Percentiles rank a stretch among this genome's conserved stretches.
Conservation (phyloP, 2,888 invertebrate genomes). For the Salticus scenicus region DNA sequence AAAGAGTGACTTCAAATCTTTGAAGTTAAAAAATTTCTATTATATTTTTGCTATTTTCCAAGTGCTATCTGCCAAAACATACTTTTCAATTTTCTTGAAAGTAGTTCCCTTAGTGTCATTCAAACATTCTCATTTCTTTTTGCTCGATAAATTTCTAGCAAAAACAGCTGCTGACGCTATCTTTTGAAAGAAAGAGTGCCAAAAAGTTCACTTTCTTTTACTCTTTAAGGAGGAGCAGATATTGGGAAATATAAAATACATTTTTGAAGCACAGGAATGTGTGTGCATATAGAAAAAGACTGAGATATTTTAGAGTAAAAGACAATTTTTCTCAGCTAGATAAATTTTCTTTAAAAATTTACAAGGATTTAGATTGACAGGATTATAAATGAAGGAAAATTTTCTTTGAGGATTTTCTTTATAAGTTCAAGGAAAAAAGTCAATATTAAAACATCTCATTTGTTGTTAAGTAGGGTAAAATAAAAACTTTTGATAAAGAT, state of each 20-base stretch:
- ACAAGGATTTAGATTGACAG: no score
- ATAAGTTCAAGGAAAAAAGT: no score
- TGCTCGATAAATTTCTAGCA: neutral
- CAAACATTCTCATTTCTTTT: neutral
- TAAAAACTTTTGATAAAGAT: no score
- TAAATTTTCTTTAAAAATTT: no score
- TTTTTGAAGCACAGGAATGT: neutral
- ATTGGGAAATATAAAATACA: neutral
- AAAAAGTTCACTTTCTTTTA: neutral
- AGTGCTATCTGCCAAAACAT: neutral
- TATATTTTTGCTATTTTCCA: no score
- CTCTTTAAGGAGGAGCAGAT: neutral
- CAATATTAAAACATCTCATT: no score
- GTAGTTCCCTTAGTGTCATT: neutral
- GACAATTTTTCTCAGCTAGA: neutral
- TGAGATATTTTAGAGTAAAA: neutral
- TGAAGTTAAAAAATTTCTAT: no score
- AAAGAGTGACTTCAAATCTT: no score
- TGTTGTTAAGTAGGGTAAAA: no score
- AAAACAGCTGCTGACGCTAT: neutral
- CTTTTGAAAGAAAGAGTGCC: neutral
- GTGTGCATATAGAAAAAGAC: no score
- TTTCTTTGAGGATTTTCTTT: no score
- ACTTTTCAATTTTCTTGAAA: neutral
- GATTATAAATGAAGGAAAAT: no score